phyloP scores from a whole-genome alignment of 2,888 invertebrate species.

The Liposcelis brunnea region DNA sequence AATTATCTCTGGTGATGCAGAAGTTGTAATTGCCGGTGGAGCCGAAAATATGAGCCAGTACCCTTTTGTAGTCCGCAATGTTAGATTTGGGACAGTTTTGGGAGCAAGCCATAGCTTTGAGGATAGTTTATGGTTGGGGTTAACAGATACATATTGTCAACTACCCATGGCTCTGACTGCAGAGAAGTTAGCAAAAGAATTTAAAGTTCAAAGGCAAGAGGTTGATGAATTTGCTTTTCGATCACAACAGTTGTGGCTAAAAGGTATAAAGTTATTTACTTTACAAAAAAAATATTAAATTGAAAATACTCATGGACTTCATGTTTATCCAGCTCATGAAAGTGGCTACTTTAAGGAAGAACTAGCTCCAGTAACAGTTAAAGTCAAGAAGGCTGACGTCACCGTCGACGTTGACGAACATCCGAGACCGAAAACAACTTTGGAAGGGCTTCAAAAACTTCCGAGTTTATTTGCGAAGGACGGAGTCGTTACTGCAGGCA shows the following conservation, averaged over 20 bases:
- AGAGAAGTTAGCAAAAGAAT: constrained; percentile 79
- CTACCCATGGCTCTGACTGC: constrained; percentile 93
- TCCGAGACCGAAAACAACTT: constrained; percentile 73
- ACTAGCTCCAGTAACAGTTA: constrained; percentile 68
- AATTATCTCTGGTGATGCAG: constrained; percentile 65
- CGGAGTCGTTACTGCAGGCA: constrained; percentile 86
- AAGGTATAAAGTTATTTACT: constrained; percentile 41
- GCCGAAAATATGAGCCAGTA: constrained; percentile 91
- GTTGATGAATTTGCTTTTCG: constrained; percentile 70
- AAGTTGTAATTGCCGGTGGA: constrained; percentile 79
- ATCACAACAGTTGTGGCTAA: constrained; percentile 79
- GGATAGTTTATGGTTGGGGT: constrained; percentile 75
- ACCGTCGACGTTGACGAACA: constrained; percentile 78
- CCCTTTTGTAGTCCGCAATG: constrained; percentile 68
- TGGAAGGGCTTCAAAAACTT: constrained; percentile 70
- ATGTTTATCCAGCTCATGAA: constrained; percentile 48
- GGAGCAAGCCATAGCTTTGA: constrained; percentile 64
- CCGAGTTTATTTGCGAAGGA: constrained; percentile 84
- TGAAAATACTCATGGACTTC: constrained; percentile 5
- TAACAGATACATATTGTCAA: constrained; percentile 77
- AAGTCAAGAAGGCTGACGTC: constrained; percentile 67
- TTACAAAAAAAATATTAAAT: constrained; percentile 1
- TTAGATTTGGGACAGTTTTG: constrained; percentile 75
- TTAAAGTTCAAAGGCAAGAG: constrained; percentile 59
- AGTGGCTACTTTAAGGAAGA: constrained; percentile 80